These are phyloP conservation scores for Sprattus sprattus DNA, from an alignment of 2,113 vertebrate species.

Conservation along the genomic window DNA sequence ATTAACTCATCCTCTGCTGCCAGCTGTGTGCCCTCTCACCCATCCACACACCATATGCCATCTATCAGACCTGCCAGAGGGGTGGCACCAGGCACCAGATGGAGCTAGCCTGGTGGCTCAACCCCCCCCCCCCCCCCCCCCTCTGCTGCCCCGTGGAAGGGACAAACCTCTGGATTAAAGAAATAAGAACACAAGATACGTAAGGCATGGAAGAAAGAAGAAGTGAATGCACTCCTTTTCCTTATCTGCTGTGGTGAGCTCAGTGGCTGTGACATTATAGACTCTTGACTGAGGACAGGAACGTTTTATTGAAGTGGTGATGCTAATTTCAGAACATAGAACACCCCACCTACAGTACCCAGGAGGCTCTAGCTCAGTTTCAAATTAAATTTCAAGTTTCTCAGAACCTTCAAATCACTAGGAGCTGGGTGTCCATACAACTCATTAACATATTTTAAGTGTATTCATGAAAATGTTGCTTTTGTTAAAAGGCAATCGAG, in stretches of 20 bases:
- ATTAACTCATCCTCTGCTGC: slow-evolving; percentile 45
- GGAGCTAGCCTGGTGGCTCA: background rate
- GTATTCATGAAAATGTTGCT: background rate
- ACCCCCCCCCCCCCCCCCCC: background rate
- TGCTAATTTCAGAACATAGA: too few relatives aligned
- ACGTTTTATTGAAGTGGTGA: too few relatives aligned
- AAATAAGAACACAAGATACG: background rate
- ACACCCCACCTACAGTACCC: too few relatives aligned
- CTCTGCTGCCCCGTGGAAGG: background rate
- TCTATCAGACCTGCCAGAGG: slow-evolving; percentile 30
- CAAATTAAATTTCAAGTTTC: too few relatives aligned
- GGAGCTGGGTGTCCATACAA: background rate
- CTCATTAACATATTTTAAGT: background rate
- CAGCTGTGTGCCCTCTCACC: slow-evolving; percentile 52
- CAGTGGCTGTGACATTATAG: background rate
- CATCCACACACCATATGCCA: slow-evolving; percentile 55
- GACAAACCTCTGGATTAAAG: background rate
- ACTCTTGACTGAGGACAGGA: background rate
- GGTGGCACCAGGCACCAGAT: background rate
- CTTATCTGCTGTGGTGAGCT: background rate
- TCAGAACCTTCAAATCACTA: too few relatives aligned
- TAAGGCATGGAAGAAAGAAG: background rate
- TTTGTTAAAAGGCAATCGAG: too few relatives aligned
- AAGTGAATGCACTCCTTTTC: background rate
- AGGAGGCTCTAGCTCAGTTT: too few relatives aligned